Conservation (phyloP, 2,797 vertebrate species). For the Pterois miles region DNA sequence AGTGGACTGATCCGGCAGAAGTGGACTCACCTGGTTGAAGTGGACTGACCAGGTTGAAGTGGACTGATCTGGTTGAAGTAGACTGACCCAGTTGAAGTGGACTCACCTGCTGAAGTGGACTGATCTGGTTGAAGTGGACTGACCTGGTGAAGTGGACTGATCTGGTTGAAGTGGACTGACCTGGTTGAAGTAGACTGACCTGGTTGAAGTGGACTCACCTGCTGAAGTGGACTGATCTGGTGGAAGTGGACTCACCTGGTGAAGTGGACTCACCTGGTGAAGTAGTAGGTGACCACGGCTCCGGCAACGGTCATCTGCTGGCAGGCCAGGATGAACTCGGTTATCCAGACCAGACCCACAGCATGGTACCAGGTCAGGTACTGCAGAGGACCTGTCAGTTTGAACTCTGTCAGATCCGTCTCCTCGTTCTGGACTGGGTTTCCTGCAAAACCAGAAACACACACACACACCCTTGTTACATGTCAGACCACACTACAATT, state of each 20-base stretch:
- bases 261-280: slow-evolving; percentile 87
- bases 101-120: too few relatives aligned
- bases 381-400: slow-evolving; percentile 88
- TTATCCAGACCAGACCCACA: slow-evolving; percentile 96
- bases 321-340: slow-evolving; percentile 96
- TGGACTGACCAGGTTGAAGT: slow-evolving; percentile 91
- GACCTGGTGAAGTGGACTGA: too few relatives aligned
- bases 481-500: not conserved
- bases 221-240: not conserved
- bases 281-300: slow-evolving; percentile 98
- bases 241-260: not conserved
- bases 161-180: not conserved
- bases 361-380: slow-evolving; percentile 97
- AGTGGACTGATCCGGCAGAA: too few relatives aligned
- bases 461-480: not conserved
- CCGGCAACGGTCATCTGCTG: slow-evolving; percentile 99
- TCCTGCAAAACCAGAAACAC: slow-evolving; percentile 75
- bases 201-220: too few relatives aligned
- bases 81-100: not conserved
- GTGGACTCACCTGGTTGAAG: not conserved
- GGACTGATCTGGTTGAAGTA: not conserved
- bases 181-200: not conserved
- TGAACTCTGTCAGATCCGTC: slow-evolving; percentile 91
- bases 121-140: too few relatives aligned
- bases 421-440: slow-evolving; percentile 88